Evolutionary conservation across 2,888 invertebrate genomes (phyloP).

Genomic region (Colostygia pectinataria): DNA sequence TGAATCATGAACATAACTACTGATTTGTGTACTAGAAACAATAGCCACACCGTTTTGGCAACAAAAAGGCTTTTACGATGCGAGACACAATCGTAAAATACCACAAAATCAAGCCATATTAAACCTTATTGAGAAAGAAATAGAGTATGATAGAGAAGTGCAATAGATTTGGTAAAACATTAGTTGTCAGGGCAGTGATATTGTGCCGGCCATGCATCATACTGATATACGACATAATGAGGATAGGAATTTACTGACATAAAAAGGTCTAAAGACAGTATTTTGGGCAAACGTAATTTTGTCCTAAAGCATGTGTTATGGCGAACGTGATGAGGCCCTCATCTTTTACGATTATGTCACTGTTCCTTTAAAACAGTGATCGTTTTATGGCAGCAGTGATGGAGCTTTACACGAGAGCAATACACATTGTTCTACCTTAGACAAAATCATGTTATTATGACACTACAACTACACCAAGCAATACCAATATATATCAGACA

Average conservation of each 20-base stretch:
- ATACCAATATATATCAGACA: too few species aligned
- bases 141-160: conserved; percentile 2
- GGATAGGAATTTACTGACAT: conserved; percentile 45
- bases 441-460: too few species aligned
- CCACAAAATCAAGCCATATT: conserved; percentile 5
- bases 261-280: conserved; percentile 38
- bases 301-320: conserved; percentile 24
- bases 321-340: conserved; percentile 17
- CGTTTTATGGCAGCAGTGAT: background rate
- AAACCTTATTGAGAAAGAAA: conserved; percentile 7
- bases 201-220: conserved; percentile 47
- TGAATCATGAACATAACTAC: conserved; percentile 38
- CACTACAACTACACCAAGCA: too few species aligned
- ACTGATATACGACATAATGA: conserved; percentile 56
- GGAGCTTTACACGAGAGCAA: too few species aligned
- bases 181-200: conserved; percentile 46
- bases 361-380: background rate
- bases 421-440: too few species aligned
- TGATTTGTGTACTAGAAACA: conserved; percentile 43
- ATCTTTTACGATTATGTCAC: conserved; percentile 2
- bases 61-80: conserved; percentile 38
- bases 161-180: conserved; percentile 37
- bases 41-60: conserved; percentile 38
- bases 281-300: conserved; percentile 31
- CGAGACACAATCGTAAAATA: conserved; percentile 5